Evolutionary conservation across 2,797 vertebrate genomes (phyloP).

Genomic region (Anisognathus igniventris): DNA sequence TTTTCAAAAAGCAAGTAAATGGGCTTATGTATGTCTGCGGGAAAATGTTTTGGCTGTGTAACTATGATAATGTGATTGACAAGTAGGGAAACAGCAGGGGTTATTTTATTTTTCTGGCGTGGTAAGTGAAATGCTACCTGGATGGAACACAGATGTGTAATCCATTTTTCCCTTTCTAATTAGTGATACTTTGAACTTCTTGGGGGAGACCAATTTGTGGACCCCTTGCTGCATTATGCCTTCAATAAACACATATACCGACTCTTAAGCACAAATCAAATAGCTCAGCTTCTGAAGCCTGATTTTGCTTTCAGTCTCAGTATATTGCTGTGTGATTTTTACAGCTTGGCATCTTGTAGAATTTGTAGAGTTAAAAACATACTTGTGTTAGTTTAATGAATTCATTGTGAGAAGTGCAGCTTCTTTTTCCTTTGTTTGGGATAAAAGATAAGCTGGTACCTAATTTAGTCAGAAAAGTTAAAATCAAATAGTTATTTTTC

Average conservation of each 20-base stretch:
- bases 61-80: neutral
- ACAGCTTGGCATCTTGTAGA: neutral
- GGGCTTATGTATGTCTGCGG: neutral
- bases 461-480: slow-evolving; percentile 12
- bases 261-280: neutral
- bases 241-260: neutral
- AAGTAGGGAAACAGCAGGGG: neutral
- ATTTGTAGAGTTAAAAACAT: neutral
- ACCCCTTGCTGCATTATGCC: neutral
- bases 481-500: neutral
- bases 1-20: neutral
- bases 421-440: neutral
- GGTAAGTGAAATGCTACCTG: neutral
- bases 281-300: neutral
- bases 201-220: neutral
- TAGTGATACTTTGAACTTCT: neutral
- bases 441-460: neutral
- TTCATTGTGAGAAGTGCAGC: neutral
- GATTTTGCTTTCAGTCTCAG: neutral
- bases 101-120: neutral
- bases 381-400: neutral
- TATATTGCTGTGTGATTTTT: neutral
- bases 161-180: neutral
- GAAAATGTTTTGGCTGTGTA: neutral
- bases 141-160: neutral